A percentile compares a stretch with the other conserved stretches of the same genome.
Evolutionary conservation across 2,113 vertebrate species (phyloP).

Genomic region (Puma concolor): DNA sequence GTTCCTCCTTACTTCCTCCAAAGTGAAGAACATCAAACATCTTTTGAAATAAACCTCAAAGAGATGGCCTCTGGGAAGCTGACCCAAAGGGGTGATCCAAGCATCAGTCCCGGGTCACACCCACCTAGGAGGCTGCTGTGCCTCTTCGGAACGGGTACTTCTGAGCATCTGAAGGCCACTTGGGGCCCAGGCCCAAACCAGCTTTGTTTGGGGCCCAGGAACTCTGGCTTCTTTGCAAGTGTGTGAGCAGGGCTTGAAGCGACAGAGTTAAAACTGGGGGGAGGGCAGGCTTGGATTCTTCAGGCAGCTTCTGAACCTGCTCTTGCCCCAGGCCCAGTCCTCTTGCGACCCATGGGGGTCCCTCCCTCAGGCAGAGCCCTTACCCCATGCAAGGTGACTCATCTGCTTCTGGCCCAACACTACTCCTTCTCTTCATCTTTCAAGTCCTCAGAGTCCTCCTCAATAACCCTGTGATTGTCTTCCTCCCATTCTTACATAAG

Average conservation of each 20-base stretch:
- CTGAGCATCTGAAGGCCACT: not conserved
- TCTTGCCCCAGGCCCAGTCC: not conserved
- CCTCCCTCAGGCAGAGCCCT: not conserved
- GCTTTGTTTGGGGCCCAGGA: not conserved
- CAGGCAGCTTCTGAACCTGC: not conserved
- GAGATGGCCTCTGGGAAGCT: not conserved
- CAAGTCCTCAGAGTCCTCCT: not conserved
- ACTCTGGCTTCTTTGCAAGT: not conserved
- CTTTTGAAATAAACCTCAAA: constrained; percentile 23
- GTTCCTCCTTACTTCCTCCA: constrained; percentile 24
- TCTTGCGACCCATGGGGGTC: not conserved
- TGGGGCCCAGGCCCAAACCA: not conserved
- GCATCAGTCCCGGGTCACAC: not conserved
- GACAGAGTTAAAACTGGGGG: not conserved
- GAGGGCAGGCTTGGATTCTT: not conserved
- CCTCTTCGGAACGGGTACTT: not conserved
- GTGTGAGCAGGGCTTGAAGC: not conserved
- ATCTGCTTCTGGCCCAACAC: not conserved
- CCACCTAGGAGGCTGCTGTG: not conserved
- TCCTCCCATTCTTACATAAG: not conserved
- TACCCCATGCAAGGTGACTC: not conserved
- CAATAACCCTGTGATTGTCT: not conserved
- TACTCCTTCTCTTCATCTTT: not conserved
- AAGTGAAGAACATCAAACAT: not conserved
- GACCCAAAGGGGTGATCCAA: not conserved